Evolutionary conservation across 2,888 invertebrate species (phyloP).

Genomic region (Ptycholaimellus sp.): DNA sequence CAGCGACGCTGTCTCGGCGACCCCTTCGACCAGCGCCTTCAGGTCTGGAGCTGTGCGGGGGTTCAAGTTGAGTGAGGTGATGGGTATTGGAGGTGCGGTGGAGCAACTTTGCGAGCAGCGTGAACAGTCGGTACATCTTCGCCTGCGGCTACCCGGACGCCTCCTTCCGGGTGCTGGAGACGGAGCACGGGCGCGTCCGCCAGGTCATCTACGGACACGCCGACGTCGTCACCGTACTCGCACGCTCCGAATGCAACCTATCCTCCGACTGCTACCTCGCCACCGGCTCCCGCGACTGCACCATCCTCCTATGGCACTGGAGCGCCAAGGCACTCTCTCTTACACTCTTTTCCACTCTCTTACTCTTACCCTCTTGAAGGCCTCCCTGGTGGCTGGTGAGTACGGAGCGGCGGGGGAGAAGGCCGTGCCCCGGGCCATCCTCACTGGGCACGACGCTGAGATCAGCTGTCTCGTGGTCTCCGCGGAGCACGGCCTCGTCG

Average conservation of each 20-base stretch:
- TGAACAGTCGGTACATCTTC: slow-evolving; percentile 80
- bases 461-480: slow-evolving; percentile 84
- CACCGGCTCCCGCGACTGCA: slow-evolving; percentile 90
- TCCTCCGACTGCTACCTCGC: slow-evolving; percentile 97
- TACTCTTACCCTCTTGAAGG: slow-evolving; percentile 8
- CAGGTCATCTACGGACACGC: slow-evolving; percentile 97
- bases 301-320: slow-evolving; percentile 96
- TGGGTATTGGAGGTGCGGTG: too few relatives aligned
- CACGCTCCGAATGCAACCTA: slow-evolving; percentile 88
- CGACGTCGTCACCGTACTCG: slow-evolving; percentile 89
- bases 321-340: too few relatives aligned
- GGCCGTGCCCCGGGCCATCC: slow-evolving; percentile 78
- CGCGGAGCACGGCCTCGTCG: slow-evolving; percentile 84
- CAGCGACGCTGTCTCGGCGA: slow-evolving; percentile 68
- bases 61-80: too few relatives aligned
- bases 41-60: slow-evolving; percentile 47
- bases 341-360: too few relatives aligned
- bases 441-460: slow-evolving; percentile 89
- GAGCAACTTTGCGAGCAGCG: slow-evolving; percentile 89
- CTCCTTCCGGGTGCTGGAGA: slow-evolving; percentile 86
- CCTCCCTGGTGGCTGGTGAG: slow-evolving; percentile 81
- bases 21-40: slow-evolving; percentile 86
- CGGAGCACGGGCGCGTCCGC: slow-evolving; percentile 83
- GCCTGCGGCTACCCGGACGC: slow-evolving; percentile 99
- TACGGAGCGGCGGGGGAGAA: slow-evolving; percentile 55